These are phyloP conservation scores for Rhimphoctona megacephalus DNA, from an alignment of 2,888 invertebrate genomes.

Conservation along the genomic window DNA sequence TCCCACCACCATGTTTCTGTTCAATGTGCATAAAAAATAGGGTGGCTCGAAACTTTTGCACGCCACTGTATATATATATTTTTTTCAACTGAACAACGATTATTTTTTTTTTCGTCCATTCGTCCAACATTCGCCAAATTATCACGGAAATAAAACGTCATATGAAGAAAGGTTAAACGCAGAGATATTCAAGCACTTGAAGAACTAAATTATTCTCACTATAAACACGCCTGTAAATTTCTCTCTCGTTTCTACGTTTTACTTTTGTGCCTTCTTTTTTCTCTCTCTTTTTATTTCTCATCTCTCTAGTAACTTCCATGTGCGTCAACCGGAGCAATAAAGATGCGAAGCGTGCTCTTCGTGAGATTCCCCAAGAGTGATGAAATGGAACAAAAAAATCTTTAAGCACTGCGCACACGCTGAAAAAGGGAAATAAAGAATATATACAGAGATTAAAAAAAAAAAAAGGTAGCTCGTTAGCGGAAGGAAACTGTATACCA, in stretches of 20 bases:
- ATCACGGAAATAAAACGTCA: background rate
- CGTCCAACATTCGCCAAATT: background rate
- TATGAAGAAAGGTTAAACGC: background rate
- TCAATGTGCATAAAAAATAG: no score
- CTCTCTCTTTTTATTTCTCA: background rate
- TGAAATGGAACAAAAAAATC: slow-evolving; percentile 45
- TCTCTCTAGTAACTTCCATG: slow-evolving; percentile 21
- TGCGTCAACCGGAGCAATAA: slow-evolving; percentile 41
- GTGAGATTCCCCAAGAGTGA: slow-evolving; percentile 26
- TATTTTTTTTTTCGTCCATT: background rate
- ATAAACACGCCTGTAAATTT: slow-evolving; percentile 31
- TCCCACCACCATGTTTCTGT: no score
- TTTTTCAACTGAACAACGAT: background rate
- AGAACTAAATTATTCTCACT: slow-evolving; percentile 15
- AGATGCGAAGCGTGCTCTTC: slow-evolving; percentile 10
- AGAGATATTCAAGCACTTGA: background rate
- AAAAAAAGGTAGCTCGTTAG: slow-evolving; percentile 63
- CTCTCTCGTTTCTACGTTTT: background rate
- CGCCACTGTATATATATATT: no score
- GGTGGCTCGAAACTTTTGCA: no score
- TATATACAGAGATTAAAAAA: background rate
- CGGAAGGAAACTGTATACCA: slow-evolving; percentile 56
- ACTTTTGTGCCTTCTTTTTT: background rate
- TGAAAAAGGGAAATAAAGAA: background rate
- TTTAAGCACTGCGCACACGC: background rate